Evolutionary conservation across 2,888 invertebrate genomes (phyloP), one percentile per base, ranked within the genome.

Genomic region (Lathronympha strigana): DNA sequence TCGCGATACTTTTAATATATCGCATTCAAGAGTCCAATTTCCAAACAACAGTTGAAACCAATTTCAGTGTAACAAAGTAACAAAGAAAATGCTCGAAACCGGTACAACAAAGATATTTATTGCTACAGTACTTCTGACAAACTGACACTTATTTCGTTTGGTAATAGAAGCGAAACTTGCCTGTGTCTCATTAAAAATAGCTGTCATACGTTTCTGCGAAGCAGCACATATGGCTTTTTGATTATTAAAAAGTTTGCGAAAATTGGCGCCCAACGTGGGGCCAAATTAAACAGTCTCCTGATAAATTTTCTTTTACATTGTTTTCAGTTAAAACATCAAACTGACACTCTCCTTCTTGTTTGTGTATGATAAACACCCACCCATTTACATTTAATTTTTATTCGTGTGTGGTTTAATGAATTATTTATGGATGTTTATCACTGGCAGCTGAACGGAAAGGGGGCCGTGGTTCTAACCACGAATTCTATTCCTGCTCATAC

Each of bases 231-330:
- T 25, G 54, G 36, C 25, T 28, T 58, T 43, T 25, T 54, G 13
- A 13, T 50, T 17, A 31, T 23, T n/a, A 9, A 1, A 23, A 6
- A 9, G 19, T 15, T 58, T 23, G 21, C 38, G 3, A 19, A 25
- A 38, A 31, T n/a, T 62, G 64, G 64, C 64, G 64, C 64, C 51
- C 64, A 53, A 23, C 45, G 36, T 47, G 58, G 64, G 64, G 15
- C 58, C 45, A 19, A 47, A 45, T 53, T 36, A 13, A 53, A 60
- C 43, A 13, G 5, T 40, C 43, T 1, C 21, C 1, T 36, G n/a
- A 45, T n/a, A n/a, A n/a, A 23, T 38, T 5, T 36, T 33, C 3
- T 11, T n/a, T 36, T 19, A 53, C n/a, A 1, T 21, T 25, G 28
- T 53, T 33, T 43, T 55, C 47, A 6, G 47, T 23, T 23, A 8